Conservation (phyloP, 2,797 vertebrate species). For the Oryzias dopingdopingensis region DNA sequence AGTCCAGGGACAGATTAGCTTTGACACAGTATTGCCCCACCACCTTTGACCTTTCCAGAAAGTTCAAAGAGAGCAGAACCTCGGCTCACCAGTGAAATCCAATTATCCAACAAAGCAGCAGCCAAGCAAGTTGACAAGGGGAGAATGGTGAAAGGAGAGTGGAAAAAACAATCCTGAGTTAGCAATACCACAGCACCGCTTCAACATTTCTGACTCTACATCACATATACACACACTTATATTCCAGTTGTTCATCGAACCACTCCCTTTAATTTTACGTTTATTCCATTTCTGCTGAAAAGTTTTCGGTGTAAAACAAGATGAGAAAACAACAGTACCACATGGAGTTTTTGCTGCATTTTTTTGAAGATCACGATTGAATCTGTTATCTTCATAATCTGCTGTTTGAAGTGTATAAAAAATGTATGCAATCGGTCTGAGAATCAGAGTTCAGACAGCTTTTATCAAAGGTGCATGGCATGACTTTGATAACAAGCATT, state of each 20-base stretch:
- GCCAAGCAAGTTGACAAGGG: constrained; percentile 39
- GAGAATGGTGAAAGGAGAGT: constrained; percentile 16
- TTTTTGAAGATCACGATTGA: constrained; percentile 49
- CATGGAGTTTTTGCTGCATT: constrained; percentile 24
- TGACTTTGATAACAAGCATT: constrained; percentile 43
- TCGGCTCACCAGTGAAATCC: constrained; percentile 63
- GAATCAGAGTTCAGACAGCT: constrained; percentile 50
- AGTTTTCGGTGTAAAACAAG: constrained; percentile 20
- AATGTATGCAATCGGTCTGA: constrained; percentile 50
- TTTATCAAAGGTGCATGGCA: constrained; percentile 57
- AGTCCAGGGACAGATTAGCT: constrained; percentile 72
- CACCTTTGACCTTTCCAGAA: constrained; percentile 68
- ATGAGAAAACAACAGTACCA: constrained; percentile 8
- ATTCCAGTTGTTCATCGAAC: too few species aligned
- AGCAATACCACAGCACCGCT: constrained; percentile 24
- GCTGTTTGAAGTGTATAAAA: constrained; percentile 48
- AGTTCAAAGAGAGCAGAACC: constrained; percentile 65
- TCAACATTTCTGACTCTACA: constrained; percentile 7
- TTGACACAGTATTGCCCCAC: constrained; percentile 65
- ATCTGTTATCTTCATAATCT: constrained; percentile 46
- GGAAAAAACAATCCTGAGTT: constrained; percentile 28
- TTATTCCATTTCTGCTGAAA: background rate
- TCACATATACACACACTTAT: too few species aligned
- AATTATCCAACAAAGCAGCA: constrained; percentile 69
- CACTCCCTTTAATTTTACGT: too few species aligned